phyloP scores from a whole-genome alignment of 1,140 invertebrate species.

The Drosophila novamexicana region DNA sequence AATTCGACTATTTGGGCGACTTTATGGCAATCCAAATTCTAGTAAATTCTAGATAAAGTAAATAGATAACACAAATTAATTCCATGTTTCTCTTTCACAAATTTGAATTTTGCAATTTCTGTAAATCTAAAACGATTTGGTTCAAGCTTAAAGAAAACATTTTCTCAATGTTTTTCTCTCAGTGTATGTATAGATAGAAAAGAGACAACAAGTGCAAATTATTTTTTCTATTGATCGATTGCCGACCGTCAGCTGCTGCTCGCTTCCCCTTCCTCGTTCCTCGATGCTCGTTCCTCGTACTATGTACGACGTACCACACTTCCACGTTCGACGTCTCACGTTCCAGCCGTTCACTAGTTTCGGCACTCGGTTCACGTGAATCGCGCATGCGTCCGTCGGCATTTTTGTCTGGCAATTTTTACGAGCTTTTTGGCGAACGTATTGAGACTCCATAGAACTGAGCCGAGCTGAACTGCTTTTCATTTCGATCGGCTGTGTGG shows the following conservation, averaged over 20 bases:
- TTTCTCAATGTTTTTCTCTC: not conserved
- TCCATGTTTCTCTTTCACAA: too few relatives aligned
- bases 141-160: not conserved
- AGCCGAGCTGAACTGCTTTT: not conserved
- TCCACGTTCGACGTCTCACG: constrained; percentile 3
- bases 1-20: too few relatives aligned
- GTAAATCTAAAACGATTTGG: too few relatives aligned
- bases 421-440: constrained; percentile 45
- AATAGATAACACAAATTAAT: too few relatives aligned
- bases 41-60: too few relatives aligned
- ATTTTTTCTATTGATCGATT: constrained; percentile 63
- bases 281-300: not conserved
- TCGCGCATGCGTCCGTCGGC: constrained; percentile 60
- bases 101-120: too few relatives aligned
- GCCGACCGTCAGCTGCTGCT: constrained; percentile 27
- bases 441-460: constrained; percentile 3
- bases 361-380: constrained; percentile 64
- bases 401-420: constrained; percentile 53
- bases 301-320: not conserved
- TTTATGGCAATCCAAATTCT: too few relatives aligned
- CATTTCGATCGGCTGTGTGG: not conserved
- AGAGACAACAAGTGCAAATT: constrained; percentile 59
- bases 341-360: constrained; percentile 4
- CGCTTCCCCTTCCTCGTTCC: constrained; percentile 10
- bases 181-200: constrained; percentile 34